These are phyloP conservation scores for Myanophis thanlyinensis DNA, from an alignment of 2,113 vertebrate species.

Conservation along the genomic window DNA sequence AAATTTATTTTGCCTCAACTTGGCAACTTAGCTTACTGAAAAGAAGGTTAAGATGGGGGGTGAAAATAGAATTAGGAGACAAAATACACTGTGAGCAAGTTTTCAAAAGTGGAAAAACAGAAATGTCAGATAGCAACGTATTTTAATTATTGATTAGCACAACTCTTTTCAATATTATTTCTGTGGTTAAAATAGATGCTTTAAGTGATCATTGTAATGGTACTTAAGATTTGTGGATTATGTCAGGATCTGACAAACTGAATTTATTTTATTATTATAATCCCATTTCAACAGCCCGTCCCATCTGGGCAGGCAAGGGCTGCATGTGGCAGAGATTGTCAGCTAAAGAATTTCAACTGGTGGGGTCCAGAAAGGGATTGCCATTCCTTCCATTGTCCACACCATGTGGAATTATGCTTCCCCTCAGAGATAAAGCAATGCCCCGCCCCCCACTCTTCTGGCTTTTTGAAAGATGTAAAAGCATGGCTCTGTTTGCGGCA, in stretches of 20 bases:
- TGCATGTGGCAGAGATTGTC: neutral
- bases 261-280: neutral
- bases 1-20: neutral
- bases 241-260: neutral
- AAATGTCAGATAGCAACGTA: neutral
- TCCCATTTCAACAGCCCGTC: neutral
- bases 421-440: too few relatives aligned
- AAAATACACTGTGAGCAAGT: neutral
- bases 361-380: too few relatives aligned
- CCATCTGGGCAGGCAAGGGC: neutral
- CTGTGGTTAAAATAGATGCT: neutral
- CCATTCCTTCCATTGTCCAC: too few relatives aligned
- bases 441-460: too few relatives aligned
- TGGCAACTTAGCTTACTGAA: neutral
- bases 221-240: neutral
- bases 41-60: neutral
- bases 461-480: too few relatives aligned
- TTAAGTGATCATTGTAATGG: neutral
- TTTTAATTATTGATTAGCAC: neutral
- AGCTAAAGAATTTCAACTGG: neutral
- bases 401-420: too few relatives aligned
- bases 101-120: neutral
- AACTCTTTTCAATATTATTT: neutral
- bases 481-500: neutral
- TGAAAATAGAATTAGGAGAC: neutral